These are phyloP conservation scores for Drosophila auraria DNA, from an alignment of 1,140 invertebrate genomes.

Conservation along the genomic window DNA sequence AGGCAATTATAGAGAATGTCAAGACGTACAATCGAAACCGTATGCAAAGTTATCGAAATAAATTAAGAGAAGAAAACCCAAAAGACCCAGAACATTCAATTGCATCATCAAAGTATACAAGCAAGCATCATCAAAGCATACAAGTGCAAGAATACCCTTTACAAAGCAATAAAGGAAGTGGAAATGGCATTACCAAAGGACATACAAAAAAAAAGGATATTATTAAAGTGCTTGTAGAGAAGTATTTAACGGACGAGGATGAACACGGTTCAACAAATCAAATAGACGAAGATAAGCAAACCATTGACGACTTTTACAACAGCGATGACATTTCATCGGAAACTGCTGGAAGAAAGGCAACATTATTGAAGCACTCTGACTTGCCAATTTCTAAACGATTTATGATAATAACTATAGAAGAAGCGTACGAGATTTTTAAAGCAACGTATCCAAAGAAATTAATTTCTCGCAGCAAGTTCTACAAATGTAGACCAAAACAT, in stretches of 20 bases:
- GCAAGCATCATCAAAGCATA: background rate
- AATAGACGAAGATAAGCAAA: background rate
- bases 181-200: constrained; percentile 1
- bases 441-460: background rate
- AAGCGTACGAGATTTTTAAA: background rate
- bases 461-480: background rate
- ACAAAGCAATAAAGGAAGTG: constrained; percentile 2
- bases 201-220: background rate
- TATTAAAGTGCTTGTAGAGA: constrained; percentile 1
- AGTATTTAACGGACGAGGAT: background rate
- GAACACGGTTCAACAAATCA: background rate
- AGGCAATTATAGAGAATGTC: too few species aligned
- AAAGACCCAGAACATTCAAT: too few species aligned
- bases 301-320: constrained; percentile 1
- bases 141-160: constrained; percentile 7
- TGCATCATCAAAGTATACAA: background rate
- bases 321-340: background rate
- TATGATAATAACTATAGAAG: background rate
- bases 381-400: background rate
- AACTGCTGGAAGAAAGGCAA: background rate
- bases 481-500: constrained; percentile 3
- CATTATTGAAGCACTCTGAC: background rate
- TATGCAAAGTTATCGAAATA: too few species aligned
- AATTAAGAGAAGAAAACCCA: too few species aligned
- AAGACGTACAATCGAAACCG: too few species aligned